These are phyloP conservation scores for Gnathonemus echidnorhynchus DNA, from an alignment of 2,113 vertebrate species.

Conservation along the genomic window DNA sequence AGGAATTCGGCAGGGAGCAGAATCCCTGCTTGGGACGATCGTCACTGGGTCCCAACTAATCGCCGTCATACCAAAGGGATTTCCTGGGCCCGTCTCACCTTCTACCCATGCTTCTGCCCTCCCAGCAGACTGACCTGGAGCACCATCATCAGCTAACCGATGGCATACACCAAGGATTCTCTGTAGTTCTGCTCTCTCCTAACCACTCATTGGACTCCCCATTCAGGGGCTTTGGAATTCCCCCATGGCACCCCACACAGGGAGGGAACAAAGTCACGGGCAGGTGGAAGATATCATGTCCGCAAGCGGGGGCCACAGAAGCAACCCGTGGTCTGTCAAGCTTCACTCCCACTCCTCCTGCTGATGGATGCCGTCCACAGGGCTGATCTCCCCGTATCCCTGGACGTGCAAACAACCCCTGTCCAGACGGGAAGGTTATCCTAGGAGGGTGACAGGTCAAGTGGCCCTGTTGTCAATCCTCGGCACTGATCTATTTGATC, in stretches of 20 bases:
- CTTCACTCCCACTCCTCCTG: conserved; percentile 9
- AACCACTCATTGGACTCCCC: conserved; percentile 15
- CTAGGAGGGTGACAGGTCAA: conserved; percentile 33
- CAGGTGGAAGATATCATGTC: not conserved
- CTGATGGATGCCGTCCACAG: conserved; percentile 12
- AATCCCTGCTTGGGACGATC: conserved; percentile 69
- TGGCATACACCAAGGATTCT: not conserved
- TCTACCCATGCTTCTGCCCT: conserved; percentile 20
- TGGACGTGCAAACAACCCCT: conserved; percentile 1
- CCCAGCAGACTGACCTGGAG: conserved; percentile 49
- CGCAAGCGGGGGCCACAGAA: not conserved
- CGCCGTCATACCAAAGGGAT: conserved; percentile 94
- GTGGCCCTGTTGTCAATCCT: conserved; percentile 33
- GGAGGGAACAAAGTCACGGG: not conserved
- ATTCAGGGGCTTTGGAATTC: not conserved
- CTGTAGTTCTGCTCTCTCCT: not conserved
- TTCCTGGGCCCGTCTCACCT: conserved; percentile 62
- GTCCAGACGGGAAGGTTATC: conserved; percentile 27
- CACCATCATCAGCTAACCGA: not conserved
- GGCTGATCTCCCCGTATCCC: not conserved
- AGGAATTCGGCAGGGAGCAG: conserved; percentile 69
- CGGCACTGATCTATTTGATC: conserved; percentile 30
- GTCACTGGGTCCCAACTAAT: conserved; percentile 77
- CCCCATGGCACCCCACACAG: not conserved
- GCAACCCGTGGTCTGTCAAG: conserved; percentile 7